Evolutionary conservation across 2,113 vertebrate genomes (phyloP).

Genomic region (Reinhardtius hippoglossoides): DNA sequence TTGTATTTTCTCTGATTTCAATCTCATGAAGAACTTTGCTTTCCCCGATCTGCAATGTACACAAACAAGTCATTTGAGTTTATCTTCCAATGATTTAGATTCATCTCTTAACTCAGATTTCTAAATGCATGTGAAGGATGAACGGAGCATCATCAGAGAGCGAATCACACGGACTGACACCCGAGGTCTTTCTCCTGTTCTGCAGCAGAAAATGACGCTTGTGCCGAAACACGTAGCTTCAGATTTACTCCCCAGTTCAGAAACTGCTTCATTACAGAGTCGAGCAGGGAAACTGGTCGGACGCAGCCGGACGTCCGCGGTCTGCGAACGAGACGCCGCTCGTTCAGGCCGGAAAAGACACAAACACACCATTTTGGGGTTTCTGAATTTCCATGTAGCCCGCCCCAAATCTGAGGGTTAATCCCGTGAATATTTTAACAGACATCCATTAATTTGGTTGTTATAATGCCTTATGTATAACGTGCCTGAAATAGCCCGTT

Average conservation of each 20-base stretch:
- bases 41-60: not conserved
- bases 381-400: conserved; percentile 65
- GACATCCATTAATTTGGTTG: conserved; percentile 83
- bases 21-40: not conserved
- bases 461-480: conserved; percentile 81
- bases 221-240: not conserved
- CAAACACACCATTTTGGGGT: conserved; percentile 66
- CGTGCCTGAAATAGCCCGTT: conserved; percentile 67
- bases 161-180: not conserved
- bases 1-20: not conserved
- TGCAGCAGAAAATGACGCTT: conserved; percentile 1
- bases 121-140: too few species aligned
- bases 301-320: conserved; percentile 20
- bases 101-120: not conserved
- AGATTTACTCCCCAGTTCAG: not conserved
- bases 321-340: conserved; percentile 41
- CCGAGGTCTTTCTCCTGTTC: not conserved
- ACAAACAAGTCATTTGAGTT: not conserved
- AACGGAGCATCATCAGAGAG: not conserved
- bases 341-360: conserved; percentile 62
- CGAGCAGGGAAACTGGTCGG: conserved; percentile 13
- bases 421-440: conserved; percentile 78
- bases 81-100: not conserved
- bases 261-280: conserved; percentile 4
- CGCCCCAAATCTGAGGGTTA: conserved; percentile 69